Conservation (phyloP, 2,797 vertebrate genomes). For the Darevskia mixta region DNA sequence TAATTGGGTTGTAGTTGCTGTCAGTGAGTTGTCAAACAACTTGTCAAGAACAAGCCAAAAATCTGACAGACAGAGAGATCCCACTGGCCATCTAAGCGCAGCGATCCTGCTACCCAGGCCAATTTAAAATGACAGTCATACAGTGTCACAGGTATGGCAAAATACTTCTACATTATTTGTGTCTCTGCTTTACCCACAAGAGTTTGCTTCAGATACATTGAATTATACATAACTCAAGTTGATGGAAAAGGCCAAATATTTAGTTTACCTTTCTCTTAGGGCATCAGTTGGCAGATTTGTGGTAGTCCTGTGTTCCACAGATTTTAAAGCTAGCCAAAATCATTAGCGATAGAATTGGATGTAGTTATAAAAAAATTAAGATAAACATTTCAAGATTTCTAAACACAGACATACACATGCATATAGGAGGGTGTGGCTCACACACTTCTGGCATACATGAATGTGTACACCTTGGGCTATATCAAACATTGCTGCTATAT, state of each 20-base stretch:
- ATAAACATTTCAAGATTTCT: background rate
- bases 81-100: background rate
- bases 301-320: background rate
- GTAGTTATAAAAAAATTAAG: background rate
- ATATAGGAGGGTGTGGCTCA: background rate
- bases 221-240: constrained; percentile 22
- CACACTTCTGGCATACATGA: background rate
- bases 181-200: constrained; percentile 6
- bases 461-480: background rate
- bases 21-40: background rate
- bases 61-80: background rate
- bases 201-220: constrained; percentile 15
- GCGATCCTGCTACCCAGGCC: background rate
- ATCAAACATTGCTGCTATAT: no score
- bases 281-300: background rate
- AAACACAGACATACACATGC: background rate
- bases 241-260: background rate
- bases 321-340: background rate
- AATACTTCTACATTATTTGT: background rate
- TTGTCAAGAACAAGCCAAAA: background rate
- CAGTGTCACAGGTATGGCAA: background rate
- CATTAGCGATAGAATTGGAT: background rate
- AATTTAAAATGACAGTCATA: constrained; percentile 26
- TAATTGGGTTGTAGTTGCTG: background rate
- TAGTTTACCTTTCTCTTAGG: background rate